These are phyloP conservation scores for Drosophila colorata DNA, from an alignment of 2,888 invertebrate species.

Conservation along the genomic window DNA sequence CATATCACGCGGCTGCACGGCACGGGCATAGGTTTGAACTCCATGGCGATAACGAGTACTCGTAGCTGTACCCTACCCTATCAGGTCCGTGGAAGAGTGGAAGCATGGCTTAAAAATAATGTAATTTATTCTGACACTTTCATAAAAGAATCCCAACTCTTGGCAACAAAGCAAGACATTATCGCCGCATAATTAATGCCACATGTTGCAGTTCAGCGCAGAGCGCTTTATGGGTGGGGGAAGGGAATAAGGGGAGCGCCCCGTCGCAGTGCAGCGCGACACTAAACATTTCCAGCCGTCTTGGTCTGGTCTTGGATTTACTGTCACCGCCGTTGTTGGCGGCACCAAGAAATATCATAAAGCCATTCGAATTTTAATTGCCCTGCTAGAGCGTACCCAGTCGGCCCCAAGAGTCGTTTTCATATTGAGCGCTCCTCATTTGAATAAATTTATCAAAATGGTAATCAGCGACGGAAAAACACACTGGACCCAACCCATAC, in stretches of 20 bases:
- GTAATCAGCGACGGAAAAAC: conserved; percentile 72
- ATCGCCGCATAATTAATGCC: conserved; percentile 80
- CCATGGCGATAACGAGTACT: neutral
- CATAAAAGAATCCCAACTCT: conserved; percentile 70
- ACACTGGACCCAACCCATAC: conserved; percentile 21
- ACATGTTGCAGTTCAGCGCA: conserved; percentile 69
- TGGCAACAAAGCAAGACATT: conserved; percentile 76
- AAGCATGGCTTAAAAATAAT: conserved; percentile 63
- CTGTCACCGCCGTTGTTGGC: conserved; percentile 33
- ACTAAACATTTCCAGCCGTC: conserved; percentile 60
- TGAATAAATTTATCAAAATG: conserved; percentile 74
- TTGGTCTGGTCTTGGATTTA: conserved; percentile 18
- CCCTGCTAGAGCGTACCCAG: conserved; percentile 49
- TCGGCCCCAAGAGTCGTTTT: conserved; percentile 54
- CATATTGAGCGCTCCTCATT: conserved; percentile 71
- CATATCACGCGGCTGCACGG: conserved; percentile 22
- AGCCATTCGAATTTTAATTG: conserved; percentile 76
- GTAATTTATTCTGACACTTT: conserved; percentile 81
- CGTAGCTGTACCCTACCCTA: conserved; percentile 9
- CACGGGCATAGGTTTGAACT: conserved; percentile 1
- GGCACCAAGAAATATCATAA: conserved; percentile 67
- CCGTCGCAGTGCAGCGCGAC: conserved; percentile 47
- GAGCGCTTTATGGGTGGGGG: neutral
- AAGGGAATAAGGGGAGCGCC: conserved; percentile 9
- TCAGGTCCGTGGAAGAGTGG: conserved; percentile 45